Conservation (phyloP, 2,797 vertebrate species). For the Staurois parvus region DNA sequence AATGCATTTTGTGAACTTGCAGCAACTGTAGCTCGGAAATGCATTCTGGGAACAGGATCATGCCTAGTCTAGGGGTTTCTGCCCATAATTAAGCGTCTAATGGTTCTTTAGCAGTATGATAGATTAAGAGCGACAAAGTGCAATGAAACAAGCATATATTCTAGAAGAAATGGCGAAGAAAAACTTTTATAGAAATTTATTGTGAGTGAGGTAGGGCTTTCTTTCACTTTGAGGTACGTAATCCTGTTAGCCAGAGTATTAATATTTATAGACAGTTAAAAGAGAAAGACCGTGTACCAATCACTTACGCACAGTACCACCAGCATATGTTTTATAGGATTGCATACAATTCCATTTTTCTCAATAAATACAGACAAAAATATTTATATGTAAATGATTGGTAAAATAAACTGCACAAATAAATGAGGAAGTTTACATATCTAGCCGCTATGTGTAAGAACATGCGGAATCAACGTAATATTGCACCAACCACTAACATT, state of each 20-base stretch:
- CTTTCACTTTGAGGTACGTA: too few relatives aligned
- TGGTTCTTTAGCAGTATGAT: neutral
- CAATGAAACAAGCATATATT: neutral
- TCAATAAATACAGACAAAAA: neutral
- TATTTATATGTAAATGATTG: too few relatives aligned
- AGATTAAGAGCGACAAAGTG: neutral
- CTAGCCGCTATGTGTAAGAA: neutral
- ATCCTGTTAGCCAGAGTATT: too few relatives aligned
- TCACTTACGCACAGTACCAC: neutral
- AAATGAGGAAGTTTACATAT: too few relatives aligned
- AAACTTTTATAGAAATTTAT: too few relatives aligned
- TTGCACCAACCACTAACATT: neutral
- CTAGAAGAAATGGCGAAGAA: neutral
- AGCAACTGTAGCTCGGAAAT: constrained; percentile 13
- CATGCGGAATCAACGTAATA: neutral
- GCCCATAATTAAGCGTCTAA: neutral
- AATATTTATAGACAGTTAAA: too few relatives aligned
- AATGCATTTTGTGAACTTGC: constrained; percentile 47
- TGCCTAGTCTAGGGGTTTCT: neutral
- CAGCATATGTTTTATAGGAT: neutral
- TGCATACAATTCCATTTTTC: neutral
- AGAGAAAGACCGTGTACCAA: neutral
- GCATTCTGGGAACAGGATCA: constrained; percentile 17
- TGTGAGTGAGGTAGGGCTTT: too few relatives aligned
- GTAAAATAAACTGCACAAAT: too few relatives aligned